Base-by-base conservation (phyloP, 2,888 invertebrate species). In the Dyspetes luteomarginatus region DNA sequence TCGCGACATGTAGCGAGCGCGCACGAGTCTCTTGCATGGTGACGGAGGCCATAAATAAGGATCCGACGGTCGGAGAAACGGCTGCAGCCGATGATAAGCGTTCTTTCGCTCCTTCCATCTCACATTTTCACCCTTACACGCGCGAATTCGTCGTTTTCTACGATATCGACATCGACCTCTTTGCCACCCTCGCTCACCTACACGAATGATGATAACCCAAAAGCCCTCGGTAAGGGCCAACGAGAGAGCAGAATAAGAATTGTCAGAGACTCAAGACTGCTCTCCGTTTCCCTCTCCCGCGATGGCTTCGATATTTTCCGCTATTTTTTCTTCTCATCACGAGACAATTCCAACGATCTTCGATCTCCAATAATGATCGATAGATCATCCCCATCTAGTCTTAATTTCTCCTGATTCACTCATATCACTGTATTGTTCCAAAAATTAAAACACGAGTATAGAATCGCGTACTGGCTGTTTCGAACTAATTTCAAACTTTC, bases 61-160 rank as follows among this genome's bases (percentile, higher is more conserved):
- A 92, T 91, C 90, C 90, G 91, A 89, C 90, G 91, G 90, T 89
- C 89, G 79, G 90, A 86, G 90, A 86, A 86, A 88, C 86, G 88
- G 88, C 89, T 90, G 90, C 88, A 87, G 83, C 81, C 89, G 83
- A 89, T 90, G 90, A 91, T 91, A 90, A 91, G 90, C 90, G 87
- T 89, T 88, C 86, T 87, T 88, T 87, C 84, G 74, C 78, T 81
- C 85, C 26, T 55, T 45, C 82, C 86, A 84, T 83, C 84, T 81
- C 83, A 71, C 68, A 62, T 69, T 67, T 30, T 71, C 52, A 74
- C 72, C 41, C 65, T 15, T 65, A 56, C 72, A 74, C 74, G 65
- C 52, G 41, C 45, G 36, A 56, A 68, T 28, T 62, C 72, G 69
- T 15, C 56, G 69, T 69, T 78, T 81, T 72, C 62, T 24, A 58